Percentiles rank a stretch among this genome's conserved stretches.
These are phyloP conservation scores for fruit fly (Drosophila melanogaster) DNA, from an alignment of 1,140 invertebrate genomes.

Conservation along the genomic window DNA sequence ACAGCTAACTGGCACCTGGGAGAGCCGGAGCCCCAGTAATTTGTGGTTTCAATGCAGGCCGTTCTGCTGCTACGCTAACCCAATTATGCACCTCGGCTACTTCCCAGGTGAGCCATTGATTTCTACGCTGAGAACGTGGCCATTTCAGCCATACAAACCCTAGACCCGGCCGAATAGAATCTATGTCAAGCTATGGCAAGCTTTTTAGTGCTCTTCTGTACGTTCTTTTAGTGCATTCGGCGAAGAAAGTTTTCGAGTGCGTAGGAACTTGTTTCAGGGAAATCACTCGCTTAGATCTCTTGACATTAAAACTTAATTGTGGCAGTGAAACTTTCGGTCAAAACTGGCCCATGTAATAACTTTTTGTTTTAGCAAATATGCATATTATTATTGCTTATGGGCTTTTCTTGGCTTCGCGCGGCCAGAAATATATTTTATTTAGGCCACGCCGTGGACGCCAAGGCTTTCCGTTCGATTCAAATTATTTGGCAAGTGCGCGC, in stretches of 20 bases:
- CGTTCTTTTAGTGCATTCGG: constrained; percentile 35
- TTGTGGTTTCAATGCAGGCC: constrained; percentile 23
- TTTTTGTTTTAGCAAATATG: constrained; percentile 36
- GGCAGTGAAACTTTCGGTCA: constrained; percentile 59
- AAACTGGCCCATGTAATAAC: constrained; percentile 27
- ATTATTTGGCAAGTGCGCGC: constrained; percentile 72
- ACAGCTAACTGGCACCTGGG: constrained; percentile 55
- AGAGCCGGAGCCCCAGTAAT: constrained; percentile 26
- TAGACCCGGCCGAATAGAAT: constrained; percentile 23
- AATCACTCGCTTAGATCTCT: constrained; percentile 56
- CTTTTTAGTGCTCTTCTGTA: constrained; percentile 22
- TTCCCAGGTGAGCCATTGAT: constrained; percentile 44
- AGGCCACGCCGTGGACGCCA: constrained; percentile 64
- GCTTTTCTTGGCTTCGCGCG: constrained; percentile 34
- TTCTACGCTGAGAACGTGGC: constrained; percentile 47
- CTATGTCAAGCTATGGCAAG: constrained; percentile 35
- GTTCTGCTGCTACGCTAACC: constrained; percentile 36
- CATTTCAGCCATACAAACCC: constrained; percentile 7
- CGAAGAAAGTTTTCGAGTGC: constrained; percentile 57
- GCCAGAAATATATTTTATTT: constrained; percentile 60
- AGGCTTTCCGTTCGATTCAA: constrained; percentile 65
- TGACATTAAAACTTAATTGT: constrained; percentile 55
- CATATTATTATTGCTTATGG: constrained; percentile 27
- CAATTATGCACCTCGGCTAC: constrained; percentile 47
- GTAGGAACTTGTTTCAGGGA: constrained; percentile 60